Conservation (phyloP, 2,888 invertebrate genomes). For the Gymnosoma rotundatum region DNA sequence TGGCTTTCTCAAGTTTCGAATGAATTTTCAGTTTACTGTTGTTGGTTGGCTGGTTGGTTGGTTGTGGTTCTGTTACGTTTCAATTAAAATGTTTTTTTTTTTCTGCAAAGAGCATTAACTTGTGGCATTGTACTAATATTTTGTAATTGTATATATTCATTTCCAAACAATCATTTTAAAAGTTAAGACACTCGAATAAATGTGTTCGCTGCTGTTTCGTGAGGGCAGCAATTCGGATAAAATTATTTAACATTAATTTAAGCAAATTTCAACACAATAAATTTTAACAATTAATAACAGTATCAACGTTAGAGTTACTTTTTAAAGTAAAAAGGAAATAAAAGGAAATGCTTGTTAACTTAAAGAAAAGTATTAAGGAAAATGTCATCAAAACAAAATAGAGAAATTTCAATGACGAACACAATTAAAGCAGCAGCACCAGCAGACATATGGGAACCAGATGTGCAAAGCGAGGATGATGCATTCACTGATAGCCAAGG, state of each 20-base stretch:
- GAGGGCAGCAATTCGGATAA: background rate
- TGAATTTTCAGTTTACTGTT: conserved; percentile 40
- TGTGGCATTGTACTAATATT: conserved; percentile 11
- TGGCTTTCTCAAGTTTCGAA: conserved; percentile 64
- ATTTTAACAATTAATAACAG: background rate
- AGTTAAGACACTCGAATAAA: conserved; percentile 51
- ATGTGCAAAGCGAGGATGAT: conserved; percentile 34
- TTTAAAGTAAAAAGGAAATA: conserved; percentile 35
- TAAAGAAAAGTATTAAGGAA: conserved; percentile 22
- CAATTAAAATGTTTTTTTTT: background rate
- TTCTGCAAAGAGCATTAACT: conserved; percentile 25
- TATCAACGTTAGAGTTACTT: background rate
- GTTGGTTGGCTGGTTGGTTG: conserved; percentile 13
- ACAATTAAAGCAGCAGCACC: background rate
- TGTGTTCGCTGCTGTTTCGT: conserved; percentile 8
- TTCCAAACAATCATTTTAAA: conserved; percentile 49
- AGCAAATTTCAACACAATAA: background rate
- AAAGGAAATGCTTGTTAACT: conserved; percentile 52
- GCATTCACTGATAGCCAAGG: conserved; percentile 7
- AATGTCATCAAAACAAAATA: conserved; percentile 56
- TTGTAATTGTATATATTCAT: conserved; percentile 25
- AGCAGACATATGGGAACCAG: conserved; percentile 57
- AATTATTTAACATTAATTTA: background rate
- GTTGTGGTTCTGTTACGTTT: conserved; percentile 42
- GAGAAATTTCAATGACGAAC: background rate